These are phyloP conservation scores for Brassicogethes aeneus DNA, from an alignment of 2,888 invertebrate species.

Conservation along the genomic window DNA sequence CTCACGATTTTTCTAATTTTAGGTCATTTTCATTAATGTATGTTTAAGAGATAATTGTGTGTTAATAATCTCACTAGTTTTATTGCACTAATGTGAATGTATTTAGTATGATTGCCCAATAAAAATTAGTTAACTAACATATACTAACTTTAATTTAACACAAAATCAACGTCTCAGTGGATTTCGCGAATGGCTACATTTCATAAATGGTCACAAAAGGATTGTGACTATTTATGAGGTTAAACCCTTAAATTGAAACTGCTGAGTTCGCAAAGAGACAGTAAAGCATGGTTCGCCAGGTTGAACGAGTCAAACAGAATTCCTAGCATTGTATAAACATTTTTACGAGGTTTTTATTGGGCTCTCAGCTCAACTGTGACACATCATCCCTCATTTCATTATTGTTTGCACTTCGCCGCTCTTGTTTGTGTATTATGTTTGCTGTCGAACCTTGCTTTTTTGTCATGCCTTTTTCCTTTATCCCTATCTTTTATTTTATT, in stretches of 20 bases:
- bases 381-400: constrained; percentile 24
- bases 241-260: background rate
- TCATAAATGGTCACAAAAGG: background rate
- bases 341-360: constrained; percentile 33
- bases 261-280: constrained; percentile 6
- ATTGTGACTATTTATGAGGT: background rate
- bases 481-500: constrained; percentile 12
- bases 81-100: constrained; percentile 23
- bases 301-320: background rate
- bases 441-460: constrained; percentile 44
- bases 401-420: constrained; percentile 24
- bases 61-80: constrained; percentile 17
- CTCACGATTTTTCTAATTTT: background rate
- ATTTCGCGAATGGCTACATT: constrained; percentile 11
- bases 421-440: constrained; percentile 29
- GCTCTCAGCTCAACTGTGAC: constrained; percentile 35
- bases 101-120: constrained; percentile 40
- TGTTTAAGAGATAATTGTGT: constrained; percentile 4
- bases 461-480: constrained; percentile 28
- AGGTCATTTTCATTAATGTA: constrained; percentile 1
- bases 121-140: constrained; percentile 38
- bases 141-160: constrained; percentile 31
- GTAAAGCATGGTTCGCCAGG: constrained; percentile 42
- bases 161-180: constrained; percentile 15
- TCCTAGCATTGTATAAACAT: background rate